These are phyloP conservation scores for Temnothorax curvispinosus DNA, from an alignment of 1,140 invertebrate species.

Conservation along the genomic window DNA sequence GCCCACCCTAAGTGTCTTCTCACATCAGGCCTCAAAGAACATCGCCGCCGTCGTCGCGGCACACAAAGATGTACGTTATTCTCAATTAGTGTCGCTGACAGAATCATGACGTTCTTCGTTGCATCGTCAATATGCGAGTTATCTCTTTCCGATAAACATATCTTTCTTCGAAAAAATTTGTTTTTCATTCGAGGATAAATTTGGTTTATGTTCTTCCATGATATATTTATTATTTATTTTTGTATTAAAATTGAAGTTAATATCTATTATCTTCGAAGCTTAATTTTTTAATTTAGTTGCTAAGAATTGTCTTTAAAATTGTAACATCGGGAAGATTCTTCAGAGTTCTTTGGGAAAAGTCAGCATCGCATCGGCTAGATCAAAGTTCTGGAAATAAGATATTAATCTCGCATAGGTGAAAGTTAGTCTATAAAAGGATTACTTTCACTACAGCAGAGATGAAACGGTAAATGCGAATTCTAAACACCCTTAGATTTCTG, in stretches of 20 bases:
- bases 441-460: not conserved
- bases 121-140: constrained; percentile 64
- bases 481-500: not conserved
- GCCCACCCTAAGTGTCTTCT: constrained; percentile 66
- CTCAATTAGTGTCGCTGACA: constrained; percentile 79
- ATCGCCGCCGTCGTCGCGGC: constrained; percentile 64
- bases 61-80: constrained; percentile 78
- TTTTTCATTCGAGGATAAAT: not conserved
- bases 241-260: not conserved
- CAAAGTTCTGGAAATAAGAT: not conserved
- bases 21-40: constrained; percentile 76
- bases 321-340: not conserved
- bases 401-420: not conserved
- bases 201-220: not conserved
- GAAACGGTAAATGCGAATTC: not conserved
- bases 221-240: constrained; percentile 6
- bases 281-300: not conserved
- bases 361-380: not conserved
- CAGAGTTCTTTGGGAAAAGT: not conserved
- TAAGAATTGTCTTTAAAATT: not conserved
- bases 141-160: not conserved
- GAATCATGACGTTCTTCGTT: constrained; percentile 67
- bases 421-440: constrained; percentile 8
- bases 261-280: not conserved
- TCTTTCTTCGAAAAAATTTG: not conserved